Base-by-base conservation (phyloP, 2,113 vertebrate species). In the Sterrhoptilus dennistouni region DNA sequence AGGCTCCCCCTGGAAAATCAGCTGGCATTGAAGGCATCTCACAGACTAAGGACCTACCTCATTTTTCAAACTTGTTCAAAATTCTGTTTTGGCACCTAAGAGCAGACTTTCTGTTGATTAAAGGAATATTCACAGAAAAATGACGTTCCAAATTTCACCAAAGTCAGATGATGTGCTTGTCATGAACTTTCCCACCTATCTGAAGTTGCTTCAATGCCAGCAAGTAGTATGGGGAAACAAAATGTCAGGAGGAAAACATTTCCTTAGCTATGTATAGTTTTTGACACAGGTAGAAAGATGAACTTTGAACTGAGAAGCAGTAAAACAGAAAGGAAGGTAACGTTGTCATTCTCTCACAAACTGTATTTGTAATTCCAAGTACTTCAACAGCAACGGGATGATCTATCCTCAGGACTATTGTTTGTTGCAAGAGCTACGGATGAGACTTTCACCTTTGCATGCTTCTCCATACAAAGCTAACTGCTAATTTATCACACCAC, bases 1-100 rank as follows among this genome's bases (percentile, higher is more conserved):
- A 82, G 27, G 23, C 15, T 95, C 92, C 82, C 93, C 94, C 92
- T 74, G 81, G 77, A 95, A 95, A 96, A 95, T 38, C 87, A 82
- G 38, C 18, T 64, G 45, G 44, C 74, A 77, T 60, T 60, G 53
- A 83, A 75, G 7, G 83, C 75, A 45, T 84, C 85, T 52, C 64
- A 19, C 44, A 77, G 79, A 80, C 93, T 57, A 75, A 81, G 70
- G 76, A 95, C 27, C 68, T 66, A 87, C 80, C 83, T 91, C 16
- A 0, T 42, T 42, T 88, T 87, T 87, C 84, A 74, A 89, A 74
- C 60, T 31, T 12, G 20, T 89, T 23, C 69, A 53, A 61, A 90
- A 95, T 76, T 63, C 78, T 75, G 33, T 59, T 93, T 75, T 77
- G 27, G 85, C 91, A 75, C 57, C 27, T 22, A 61, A 23, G 36